phyloP scores from a whole-genome alignment of 2,113 vertebrate species.

The Tretioscincus oriximinensis region DNA sequence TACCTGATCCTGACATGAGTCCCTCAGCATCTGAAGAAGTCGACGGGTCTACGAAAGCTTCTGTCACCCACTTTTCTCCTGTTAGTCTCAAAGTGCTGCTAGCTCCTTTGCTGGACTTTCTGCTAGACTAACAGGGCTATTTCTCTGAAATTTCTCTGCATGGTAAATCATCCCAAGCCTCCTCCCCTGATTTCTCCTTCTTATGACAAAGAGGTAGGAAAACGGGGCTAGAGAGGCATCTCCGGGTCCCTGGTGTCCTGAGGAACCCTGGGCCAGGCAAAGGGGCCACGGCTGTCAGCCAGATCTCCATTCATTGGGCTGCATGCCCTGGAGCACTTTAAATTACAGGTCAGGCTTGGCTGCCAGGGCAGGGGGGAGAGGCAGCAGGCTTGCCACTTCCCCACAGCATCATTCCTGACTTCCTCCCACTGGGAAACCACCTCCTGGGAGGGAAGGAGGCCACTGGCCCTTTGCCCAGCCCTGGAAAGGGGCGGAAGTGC shows the following conservation, averaged over 20 bases:
- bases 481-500: background rate
- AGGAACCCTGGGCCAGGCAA: background rate
- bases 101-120: too few relatives aligned
- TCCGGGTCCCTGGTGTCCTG: background rate
- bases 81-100: too few relatives aligned
- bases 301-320: background rate
- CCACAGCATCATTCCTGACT: background rate
- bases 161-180: background rate
- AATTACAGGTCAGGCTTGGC: background rate
- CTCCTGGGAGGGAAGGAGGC: background rate
- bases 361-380: background rate
- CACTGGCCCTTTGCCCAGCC: background rate
- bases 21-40: too few relatives aligned
- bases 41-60: too few relatives aligned
- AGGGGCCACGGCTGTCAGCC: background rate
- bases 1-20: too few relatives aligned
- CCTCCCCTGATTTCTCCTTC: too few relatives aligned
- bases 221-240: too few relatives aligned
- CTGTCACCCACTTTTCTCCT: too few relatives aligned
- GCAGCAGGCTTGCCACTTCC: background rate
- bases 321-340: background rate
- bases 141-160: too few relatives aligned
- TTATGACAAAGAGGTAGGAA: too few relatives aligned
- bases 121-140: too few relatives aligned
- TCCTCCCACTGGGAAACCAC: background rate